Evolutionary conservation across 2,797 vertebrate species (phyloP).

Genomic region (Micrastur ruficollis): DNA sequence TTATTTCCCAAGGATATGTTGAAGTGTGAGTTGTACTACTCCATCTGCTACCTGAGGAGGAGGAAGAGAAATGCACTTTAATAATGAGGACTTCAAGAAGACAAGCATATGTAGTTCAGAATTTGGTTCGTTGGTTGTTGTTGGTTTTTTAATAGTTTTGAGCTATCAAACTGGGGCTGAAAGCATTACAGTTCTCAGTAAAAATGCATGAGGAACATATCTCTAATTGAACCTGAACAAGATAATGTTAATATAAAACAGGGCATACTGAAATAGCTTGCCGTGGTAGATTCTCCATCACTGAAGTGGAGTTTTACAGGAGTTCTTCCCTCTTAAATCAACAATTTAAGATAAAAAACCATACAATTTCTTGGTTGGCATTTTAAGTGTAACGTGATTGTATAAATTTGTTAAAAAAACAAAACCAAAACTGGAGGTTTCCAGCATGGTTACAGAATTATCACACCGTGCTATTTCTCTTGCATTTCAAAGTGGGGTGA

Average conservation of each 20-base stretch:
- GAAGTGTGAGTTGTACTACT: not conserved
- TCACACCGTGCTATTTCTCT: not conserved
- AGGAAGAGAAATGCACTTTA: not conserved
- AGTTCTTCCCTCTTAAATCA: not conserved
- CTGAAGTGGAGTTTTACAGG: not conserved
- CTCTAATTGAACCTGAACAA: not conserved
- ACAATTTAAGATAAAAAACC: not conserved
- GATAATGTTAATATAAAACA: not conserved
- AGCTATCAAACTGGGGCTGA: not conserved
- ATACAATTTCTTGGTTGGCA: not conserved
- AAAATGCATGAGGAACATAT: not conserved
- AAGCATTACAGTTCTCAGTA: not conserved
- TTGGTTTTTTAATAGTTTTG: not conserved
- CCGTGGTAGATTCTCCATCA: fast-evolving
- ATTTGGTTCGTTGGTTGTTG: not conserved
- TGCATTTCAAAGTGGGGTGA: not conserved
- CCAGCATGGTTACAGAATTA: not conserved
- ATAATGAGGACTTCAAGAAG: not conserved
- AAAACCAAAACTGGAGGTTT: not conserved
- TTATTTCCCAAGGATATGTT: not conserved
- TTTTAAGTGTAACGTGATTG: not conserved
- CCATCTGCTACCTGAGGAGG: slow-evolving; percentile 18
- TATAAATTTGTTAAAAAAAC: not conserved
- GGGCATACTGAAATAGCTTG: not conserved
- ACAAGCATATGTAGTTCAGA: not conserved